Evolutionary conservation across 2,797 vertebrate species (phyloP).

Genomic region (Lagorchestes hirsutus): DNA sequence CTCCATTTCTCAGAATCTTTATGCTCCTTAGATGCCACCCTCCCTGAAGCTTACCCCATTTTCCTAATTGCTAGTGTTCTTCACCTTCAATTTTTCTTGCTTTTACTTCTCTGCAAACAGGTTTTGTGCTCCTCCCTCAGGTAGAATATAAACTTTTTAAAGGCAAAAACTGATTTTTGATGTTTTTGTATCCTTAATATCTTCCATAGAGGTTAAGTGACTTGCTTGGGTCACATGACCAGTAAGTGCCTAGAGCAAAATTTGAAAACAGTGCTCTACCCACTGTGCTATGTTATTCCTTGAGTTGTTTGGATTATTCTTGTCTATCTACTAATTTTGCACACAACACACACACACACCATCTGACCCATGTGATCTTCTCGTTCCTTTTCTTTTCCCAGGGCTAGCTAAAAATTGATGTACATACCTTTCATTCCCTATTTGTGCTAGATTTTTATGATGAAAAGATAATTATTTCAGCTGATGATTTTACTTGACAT

Average conservation of each 20-base stretch:
- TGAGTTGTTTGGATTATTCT: background rate
- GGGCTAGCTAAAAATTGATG: background rate
- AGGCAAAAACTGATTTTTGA: background rate
- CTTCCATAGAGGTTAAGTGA: background rate
- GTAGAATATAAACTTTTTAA: background rate
- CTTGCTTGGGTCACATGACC: background rate
- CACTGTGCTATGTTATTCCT: background rate
- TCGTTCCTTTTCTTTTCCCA: background rate
- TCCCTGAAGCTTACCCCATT: background rate
- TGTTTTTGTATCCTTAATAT: background rate
- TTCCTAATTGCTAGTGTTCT: background rate
- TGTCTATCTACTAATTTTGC: background rate
- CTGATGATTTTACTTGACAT: constrained; percentile 1
- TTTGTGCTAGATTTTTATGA: constrained; percentile 3
- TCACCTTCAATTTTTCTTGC: background rate
- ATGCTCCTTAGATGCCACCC: background rate
- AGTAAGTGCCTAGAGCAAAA: background rate
- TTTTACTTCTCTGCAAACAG: background rate
- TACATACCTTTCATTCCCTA: background rate
- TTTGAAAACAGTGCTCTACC: background rate
- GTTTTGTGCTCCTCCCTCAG: background rate
- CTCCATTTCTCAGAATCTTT: background rate
- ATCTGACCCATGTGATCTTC: background rate
- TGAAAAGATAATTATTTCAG: constrained; percentile 7
- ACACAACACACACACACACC: no score